Conservation (phyloP, 1,140 invertebrate species). For the Holcopasites calliopsidis region DNA sequence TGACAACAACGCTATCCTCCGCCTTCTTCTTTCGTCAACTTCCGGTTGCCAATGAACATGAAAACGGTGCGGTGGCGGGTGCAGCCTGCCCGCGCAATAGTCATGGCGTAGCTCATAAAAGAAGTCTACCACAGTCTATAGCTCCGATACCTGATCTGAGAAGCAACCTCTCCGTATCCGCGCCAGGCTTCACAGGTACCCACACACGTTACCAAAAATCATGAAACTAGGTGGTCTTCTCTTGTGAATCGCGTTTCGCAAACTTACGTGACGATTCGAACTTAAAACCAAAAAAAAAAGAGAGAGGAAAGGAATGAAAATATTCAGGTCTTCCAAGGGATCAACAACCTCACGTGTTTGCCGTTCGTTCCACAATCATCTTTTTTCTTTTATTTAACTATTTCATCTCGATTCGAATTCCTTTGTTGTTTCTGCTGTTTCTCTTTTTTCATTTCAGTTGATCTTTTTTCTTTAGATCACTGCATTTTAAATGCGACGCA, state of each 20-base stretch:
- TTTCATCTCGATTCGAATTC: background rate
- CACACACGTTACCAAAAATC: conserved; percentile 67
- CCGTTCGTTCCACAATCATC: conserved; percentile 30
- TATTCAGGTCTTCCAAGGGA: conserved; percentile 28
- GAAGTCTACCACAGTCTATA: conserved; percentile 88
- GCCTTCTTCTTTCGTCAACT: conserved; percentile 75
- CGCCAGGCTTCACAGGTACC: conserved; percentile 83
- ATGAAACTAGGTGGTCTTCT: conserved; percentile 63
- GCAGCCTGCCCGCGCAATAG: conserved; percentile 85
- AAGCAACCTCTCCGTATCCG: conserved; percentile 85
- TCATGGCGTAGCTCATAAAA: conserved; percentile 91
- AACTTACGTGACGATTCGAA: conserved; percentile 32
- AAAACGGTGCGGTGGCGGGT: conserved; percentile 67
- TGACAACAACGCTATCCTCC: conserved; percentile 78
- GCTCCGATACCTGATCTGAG: conserved; percentile 91
- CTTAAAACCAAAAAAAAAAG: background rate
- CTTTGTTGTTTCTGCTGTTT: background rate
- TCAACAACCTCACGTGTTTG: conserved; percentile 21
- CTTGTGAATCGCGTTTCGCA: conserved; percentile 58
- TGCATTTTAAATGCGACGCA: conserved; percentile 33
- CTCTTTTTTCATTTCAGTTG: too few relatives aligned
- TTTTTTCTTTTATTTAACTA: background rate
- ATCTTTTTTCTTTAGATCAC: background rate
- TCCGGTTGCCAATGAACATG: conserved; percentile 73
- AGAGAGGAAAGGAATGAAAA: background rate